Base-by-base conservation (phyloP, 2,888 invertebrate genomes). In the Sinelater perroti region DNA sequence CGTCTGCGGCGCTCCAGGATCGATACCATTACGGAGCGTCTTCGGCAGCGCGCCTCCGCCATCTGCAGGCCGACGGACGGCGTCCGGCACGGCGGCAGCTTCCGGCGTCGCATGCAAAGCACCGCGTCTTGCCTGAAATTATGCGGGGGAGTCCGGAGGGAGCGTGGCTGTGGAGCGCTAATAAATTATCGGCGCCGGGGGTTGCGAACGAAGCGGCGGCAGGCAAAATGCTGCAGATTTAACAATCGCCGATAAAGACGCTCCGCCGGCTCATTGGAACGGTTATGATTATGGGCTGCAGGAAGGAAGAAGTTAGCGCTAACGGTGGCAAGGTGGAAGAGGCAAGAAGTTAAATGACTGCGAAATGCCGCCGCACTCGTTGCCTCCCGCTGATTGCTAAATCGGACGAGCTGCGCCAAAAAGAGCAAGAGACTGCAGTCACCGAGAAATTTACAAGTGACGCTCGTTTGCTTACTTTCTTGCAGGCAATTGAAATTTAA, bases 51-150 rank as follows among this genome's bases (percentile, higher is more conserved):
- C 63, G 61, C 61, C 45, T 64, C 57, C 42, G 55, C 57, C 62
- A 62, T 59, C 67, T 59, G 61, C 63, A 61, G 56, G 62, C 53
- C 57, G 57, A 56, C 61, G 55, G 44, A 30, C 52, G 56, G 56
- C 67, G 71, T 70, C 65, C 63, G 60, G 56, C 55, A n/a, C 54
- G 50, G 66, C 65, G n/a, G n/a, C n/a, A n/a, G n/a, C n/a, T n/a
- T 70, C 65, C 63, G 60, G 56, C 55, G n/a, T 55, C 52, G 66
- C 65, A 69, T 69, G 65, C 66, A 68, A 68, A 68, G 65, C 66
- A 68, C 63, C 59, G 56, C 57, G 52, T 62, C 59, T 62, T 53
- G 46, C 53, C 53, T 52, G 42, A 44, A 57, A 57, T 62, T 60
- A 55, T 63, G 60, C 62, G 52, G 58, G 57, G 49, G 59, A 64